A percentile compares a stretch with the other conserved stretches of the same genome.
These are phyloP conservation scores for Eulemur rubriventer DNA, from an alignment of 2,797 vertebrate genomes.

Conservation along the genomic window DNA sequence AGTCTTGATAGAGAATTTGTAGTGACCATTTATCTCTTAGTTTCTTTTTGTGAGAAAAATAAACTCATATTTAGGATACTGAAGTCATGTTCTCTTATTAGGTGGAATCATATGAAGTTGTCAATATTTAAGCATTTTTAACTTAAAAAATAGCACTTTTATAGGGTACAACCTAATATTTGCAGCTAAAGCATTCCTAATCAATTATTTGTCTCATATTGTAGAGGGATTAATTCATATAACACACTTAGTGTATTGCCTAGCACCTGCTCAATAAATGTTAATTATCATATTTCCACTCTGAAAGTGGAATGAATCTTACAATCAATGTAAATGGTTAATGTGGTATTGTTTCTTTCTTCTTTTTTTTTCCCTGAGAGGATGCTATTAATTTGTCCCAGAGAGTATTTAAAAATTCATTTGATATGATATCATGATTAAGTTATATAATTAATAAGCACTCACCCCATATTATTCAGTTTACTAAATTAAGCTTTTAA, in stretches of 20 bases:
- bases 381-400: not conserved
- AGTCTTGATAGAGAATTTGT: not conserved
- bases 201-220: not conserved
- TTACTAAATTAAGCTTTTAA: constrained; percentile 17
- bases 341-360: not conserved
- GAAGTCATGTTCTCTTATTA: not conserved
- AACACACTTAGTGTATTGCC: not conserved
- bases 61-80: not conserved
- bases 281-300: not conserved
- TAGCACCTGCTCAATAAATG: not conserved
- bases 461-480: not conserved
- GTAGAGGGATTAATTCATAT: not conserved
- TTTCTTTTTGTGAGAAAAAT: not conserved
- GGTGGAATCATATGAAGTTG: not conserved
- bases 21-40: not conserved
- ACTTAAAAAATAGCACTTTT: not conserved
- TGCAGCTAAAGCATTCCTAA: not conserved
- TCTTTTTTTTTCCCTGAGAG: not conserved
- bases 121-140: not conserved
- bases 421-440: not conserved
- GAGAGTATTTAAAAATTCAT: not conserved
- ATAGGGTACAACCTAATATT: not conserved
- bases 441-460: not conserved
- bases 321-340: not conserved
- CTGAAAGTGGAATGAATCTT: not conserved